Evolutionary conservation across 2,797 vertebrate species (phyloP), one percentile per base, ranked within the genome.

Genomic region (Octomys mimax): DNA sequence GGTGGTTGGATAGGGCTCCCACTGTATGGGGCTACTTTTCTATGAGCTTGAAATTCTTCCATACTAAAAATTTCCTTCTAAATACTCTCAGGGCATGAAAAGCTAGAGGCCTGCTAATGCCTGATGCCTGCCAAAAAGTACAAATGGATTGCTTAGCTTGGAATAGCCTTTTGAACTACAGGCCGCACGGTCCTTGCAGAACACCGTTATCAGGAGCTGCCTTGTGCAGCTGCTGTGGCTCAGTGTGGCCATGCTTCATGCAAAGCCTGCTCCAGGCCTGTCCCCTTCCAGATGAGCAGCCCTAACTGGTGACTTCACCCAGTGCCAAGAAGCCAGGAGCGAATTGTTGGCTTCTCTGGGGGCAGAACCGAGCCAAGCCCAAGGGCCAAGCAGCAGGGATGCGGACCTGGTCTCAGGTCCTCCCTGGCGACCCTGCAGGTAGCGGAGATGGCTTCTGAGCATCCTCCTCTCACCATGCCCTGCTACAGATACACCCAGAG

Each of bases 401-500:
- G 11, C 46, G 93, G 80, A 36, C n/a, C 24, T 31, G 13, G 77
- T 66, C 81, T 14, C 0, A 0, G 19, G 54, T 84, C 90, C 87
- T 85, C 59, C 57, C 87, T 22, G 78, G 79, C 86, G 33, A 71
- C 73, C 31, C 42, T 13, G 42, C 42, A 80, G 81, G 81, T 77
- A 18, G 1, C 36, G 75, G 22, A 77, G 14, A 1, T 14, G 78
- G 86, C 85, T n/a, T 7, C 62, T 21, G 75, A 89, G 68, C 49
- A 5, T n/a, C 75, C 77, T 82, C 71, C 59, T 21, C 85, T 46
- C 61, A 9, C 5, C 62, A 8, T 84, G 71, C 85, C 87, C 66
- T 7, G 85, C 94, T 97, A 95, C 92, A 94, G 89, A 97, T 94
- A 86, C 1, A 36, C 79, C 91, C 66, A 59, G 52, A 91, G 87